Conservation (phyloP, 2,888 invertebrate species). For the Volucella zonaria region DNA sequence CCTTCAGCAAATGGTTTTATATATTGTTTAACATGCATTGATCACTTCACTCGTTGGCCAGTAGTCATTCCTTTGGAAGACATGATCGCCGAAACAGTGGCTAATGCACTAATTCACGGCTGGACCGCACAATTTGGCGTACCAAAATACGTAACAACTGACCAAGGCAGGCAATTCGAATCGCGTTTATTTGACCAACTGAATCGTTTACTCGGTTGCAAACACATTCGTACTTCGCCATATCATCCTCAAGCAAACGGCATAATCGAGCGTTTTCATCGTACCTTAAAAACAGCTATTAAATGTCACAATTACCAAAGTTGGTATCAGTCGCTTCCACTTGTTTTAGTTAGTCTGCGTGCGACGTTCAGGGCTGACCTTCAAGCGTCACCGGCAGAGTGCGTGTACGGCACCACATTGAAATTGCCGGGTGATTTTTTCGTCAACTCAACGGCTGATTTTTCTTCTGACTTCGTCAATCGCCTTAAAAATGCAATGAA, state of each 20-base stretch:
- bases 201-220: too few species aligned
- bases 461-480: conserved; percentile 5
- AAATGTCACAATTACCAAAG: too few species aligned
- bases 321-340: too few species aligned
- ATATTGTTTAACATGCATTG: conserved; percentile 27
- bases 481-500: conserved; percentile 25
- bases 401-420: conserved; percentile 19
- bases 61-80: conserved; percentile 22
- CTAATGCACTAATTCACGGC: conserved; percentile 76
- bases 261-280: too few species aligned
- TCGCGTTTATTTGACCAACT: too few species aligned
- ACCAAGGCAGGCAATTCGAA: conserved; percentile 79
- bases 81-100: conserved; percentile 73
- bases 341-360: too few species aligned
- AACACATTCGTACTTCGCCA: too few species aligned
- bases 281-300: too few species aligned
- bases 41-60: conserved; percentile 20
- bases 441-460: conserved; percentile 7
- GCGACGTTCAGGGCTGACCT: conserved; percentile 27
- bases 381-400: conserved; percentile 37
- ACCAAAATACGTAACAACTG: conserved; percentile 75
- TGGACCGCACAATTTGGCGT: conserved; percentile 82
- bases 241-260: too few species aligned
- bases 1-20: conserved; percentile 4
- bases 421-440: conserved; percentile 28